Conservation (phyloP, 1,140 invertebrate genomes). For the Drosophila simulans region DNA sequence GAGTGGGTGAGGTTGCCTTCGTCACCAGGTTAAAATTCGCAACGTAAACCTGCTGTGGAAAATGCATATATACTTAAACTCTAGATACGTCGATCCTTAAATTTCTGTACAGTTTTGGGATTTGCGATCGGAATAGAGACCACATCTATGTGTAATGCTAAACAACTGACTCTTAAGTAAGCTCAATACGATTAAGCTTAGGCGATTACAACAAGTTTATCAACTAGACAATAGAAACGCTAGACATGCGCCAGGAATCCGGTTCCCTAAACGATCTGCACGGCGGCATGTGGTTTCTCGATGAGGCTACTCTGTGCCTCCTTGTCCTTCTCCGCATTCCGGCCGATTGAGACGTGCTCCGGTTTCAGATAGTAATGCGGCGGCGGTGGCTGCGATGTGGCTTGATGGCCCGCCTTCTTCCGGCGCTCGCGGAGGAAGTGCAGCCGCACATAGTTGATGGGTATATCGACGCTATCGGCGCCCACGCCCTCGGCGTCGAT, state of each 20-base stretch:
- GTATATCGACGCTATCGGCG: conserved; percentile 92
- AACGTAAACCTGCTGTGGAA: conserved; percentile 25
- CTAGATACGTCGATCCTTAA: conserved; percentile 17
- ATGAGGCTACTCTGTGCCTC: conserved; percentile 76
- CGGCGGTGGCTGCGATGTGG: conserved; percentile 5
- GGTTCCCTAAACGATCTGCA: conserved; percentile 64
- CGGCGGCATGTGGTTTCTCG: conserved; percentile 54
- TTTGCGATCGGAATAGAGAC: conserved; percentile 9
- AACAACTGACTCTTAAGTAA: conserved; percentile 65
- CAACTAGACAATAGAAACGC: conserved; percentile 48
- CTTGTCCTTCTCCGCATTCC: conserved; percentile 65
- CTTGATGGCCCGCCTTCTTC: conserved; percentile 84
- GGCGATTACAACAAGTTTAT: conserved; percentile 65
- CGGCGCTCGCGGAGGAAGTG: conserved; percentile 89
- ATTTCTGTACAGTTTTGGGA: conserved; percentile 55
- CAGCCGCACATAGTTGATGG: conserved; percentile 91
- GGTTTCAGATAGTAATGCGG: conserved; percentile 62
- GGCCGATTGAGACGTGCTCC: conserved; percentile 48
- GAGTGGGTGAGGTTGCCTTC: conserved; percentile 20
- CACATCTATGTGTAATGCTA: conserved; percentile 15
- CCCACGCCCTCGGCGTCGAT: conserved; percentile 92
- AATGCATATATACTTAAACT: conserved; percentile 36
- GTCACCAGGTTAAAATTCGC: conserved; percentile 11
- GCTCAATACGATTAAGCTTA: conserved; percentile 65
- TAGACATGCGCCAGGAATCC: conserved; percentile 6